Conservation (phyloP, 1,140 invertebrate genomes). For the Saccostrea cuccullata region DNA sequence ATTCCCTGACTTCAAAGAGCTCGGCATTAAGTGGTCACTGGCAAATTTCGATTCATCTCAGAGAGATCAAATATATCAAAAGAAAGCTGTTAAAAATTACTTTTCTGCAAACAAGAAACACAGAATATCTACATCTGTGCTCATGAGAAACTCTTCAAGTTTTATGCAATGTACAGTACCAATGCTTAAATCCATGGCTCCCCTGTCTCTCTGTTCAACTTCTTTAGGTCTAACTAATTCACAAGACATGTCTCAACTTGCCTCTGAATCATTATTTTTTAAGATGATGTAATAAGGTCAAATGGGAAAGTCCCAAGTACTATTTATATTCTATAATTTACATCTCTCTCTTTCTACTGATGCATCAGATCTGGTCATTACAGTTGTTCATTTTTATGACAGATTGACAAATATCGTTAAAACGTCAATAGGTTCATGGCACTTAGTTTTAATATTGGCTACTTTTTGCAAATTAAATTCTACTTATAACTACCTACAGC, state of each 20-base stretch:
- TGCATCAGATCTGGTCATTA: too few relatives aligned
- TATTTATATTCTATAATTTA: background rate
- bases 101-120: slow-evolving; percentile 36
- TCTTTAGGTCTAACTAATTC: background rate
- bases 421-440: too few relatives aligned
- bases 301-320: background rate
- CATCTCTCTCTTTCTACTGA: too few relatives aligned
- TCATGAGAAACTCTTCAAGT: slow-evolving; percentile 33
- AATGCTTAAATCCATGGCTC: slow-evolving; percentile 11
- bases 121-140: slow-evolving; percentile 24
- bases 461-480: too few relatives aligned
- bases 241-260: background rate
- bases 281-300: background rate
- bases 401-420: too few relatives aligned
- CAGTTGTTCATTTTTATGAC: too few relatives aligned
- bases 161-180: slow-evolving; percentile 23
- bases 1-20: slow-evolving; percentile 33
- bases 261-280: background rate
- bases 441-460: too few relatives aligned
- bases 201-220: background rate
- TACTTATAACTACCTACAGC: too few relatives aligned
- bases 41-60: slow-evolving; percentile 35
- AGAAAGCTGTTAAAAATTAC: slow-evolving; percentile 38
- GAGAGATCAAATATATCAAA: slow-evolving; percentile 39
- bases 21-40: slow-evolving; percentile 38